Conservation (phyloP, 2,113 vertebrate genomes). For the Esox niger region DNA sequence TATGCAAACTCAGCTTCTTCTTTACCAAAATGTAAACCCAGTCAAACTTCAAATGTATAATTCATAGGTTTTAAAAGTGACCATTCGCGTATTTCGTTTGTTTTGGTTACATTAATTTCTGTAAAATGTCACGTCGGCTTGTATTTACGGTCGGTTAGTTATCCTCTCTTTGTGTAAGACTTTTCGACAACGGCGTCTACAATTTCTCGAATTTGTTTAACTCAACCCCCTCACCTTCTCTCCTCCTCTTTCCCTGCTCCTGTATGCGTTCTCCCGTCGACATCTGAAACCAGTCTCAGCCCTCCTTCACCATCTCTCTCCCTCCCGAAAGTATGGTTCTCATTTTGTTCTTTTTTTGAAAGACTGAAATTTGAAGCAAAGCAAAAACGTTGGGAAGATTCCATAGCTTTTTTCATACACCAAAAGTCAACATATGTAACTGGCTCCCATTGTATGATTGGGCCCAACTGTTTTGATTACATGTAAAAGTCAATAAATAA, state of each 20-base stretch:
- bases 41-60: slow-evolving; percentile 21
- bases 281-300: slow-evolving; percentile 63
- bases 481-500: background rate
- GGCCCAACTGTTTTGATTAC: background rate
- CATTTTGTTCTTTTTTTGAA: slow-evolving; percentile 56
- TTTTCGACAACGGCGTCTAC: slow-evolving; percentile 28
- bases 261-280: slow-evolving; percentile 55
- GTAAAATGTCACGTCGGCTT: slow-evolving; percentile 13
- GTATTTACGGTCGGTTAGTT: background rate
- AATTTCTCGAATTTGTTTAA: slow-evolving; percentile 30
- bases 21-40: background rate
- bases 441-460: slow-evolving; percentile 17
- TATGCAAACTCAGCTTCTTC: slow-evolving; percentile 63
- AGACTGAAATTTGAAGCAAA: slow-evolving; percentile 65
- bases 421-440: slow-evolving; percentile 2
- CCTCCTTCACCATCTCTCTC: slow-evolving; percentile 29
- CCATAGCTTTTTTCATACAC: slow-evolving; percentile 17
- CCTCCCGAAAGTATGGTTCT: slow-evolving; percentile 63
- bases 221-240: slow-evolving; percentile 15
- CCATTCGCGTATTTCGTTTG: background rate
- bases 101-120: background rate
- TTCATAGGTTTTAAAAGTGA: background rate
- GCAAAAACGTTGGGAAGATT: slow-evolving; percentile 55
- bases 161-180: slow-evolving; percentile 39
- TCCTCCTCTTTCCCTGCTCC: slow-evolving; percentile 32